Conservation (phyloP, 2,113 vertebrate species). For the Festucalex cinctus region DNA sequence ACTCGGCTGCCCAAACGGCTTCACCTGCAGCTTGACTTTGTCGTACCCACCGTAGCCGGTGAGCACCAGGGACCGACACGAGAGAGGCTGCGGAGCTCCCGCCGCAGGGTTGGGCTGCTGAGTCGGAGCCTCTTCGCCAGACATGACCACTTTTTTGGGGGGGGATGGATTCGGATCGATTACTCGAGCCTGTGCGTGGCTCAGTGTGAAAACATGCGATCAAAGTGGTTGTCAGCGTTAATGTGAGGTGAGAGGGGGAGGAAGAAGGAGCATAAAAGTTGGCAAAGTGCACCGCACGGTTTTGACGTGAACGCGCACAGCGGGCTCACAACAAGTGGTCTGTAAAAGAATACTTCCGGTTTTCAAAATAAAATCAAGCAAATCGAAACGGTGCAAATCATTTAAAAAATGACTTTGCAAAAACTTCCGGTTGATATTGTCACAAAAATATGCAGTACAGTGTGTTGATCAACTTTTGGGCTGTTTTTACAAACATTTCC, state of each 20-base stretch:
- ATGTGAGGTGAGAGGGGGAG: no score
- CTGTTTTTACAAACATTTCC: no score
- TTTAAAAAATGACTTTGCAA: no score
- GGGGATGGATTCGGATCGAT: not conserved
- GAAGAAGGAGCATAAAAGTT: not conserved
- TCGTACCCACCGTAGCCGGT: conserved; percentile 83
- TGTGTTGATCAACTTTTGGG: no score
- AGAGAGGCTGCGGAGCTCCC: not conserved
- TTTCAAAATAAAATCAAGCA: not conserved
- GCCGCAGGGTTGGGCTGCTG: not conserved
- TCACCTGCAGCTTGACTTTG: conserved; percentile 81
- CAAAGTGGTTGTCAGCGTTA: not conserved
- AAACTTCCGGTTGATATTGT: no score
- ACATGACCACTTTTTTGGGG: conserved; percentile 53
- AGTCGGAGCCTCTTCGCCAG: conserved; percentile 67
- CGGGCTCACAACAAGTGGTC: not conserved
- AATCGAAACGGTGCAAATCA: no score
- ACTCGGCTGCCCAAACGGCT: conserved; percentile 47
- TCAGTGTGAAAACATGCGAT: not conserved
- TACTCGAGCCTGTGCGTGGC: not conserved
- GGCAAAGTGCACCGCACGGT: not conserved
- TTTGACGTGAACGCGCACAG: not conserved
- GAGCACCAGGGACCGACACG: conserved; percentile 77
- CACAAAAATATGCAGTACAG: no score
- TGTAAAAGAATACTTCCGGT: not conserved